A percentile compares a stretch with the other conserved stretches of the same genome.
Evolutionary conservation across 2,797 vertebrate genomes (phyloP).

Genomic region (Saxicola maurus): DNA sequence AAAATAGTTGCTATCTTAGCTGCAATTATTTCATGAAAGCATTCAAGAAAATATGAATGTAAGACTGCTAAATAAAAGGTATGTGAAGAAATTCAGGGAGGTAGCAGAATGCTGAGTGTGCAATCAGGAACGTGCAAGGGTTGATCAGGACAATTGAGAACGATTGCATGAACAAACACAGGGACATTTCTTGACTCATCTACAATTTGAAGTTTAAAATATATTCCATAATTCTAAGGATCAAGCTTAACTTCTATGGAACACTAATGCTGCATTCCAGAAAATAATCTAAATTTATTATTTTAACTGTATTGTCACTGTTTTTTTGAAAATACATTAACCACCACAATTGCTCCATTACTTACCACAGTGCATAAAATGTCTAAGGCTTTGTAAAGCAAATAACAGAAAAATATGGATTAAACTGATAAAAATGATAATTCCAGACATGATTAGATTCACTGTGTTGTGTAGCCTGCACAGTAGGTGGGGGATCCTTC

Average conservation of each 20-base stretch:
- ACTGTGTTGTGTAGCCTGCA: constrained; percentile 64
- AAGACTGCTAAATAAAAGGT: background rate
- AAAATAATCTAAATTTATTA: constrained; percentile 64
- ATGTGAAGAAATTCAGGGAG: background rate
- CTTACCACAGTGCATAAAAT: constrained; percentile 40
- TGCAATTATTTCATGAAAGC: background rate
- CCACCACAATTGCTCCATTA: constrained; percentile 59
- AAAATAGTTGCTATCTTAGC: background rate
- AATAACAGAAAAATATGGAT: constrained; percentile 72
- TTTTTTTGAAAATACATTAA: constrained; percentile 14
- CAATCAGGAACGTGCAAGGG: background rate
- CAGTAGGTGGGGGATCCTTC: constrained; percentile 73
- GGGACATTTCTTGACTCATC: background rate
- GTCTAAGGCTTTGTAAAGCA: constrained; percentile 55
- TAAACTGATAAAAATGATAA: constrained; percentile 73
- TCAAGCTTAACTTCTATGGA: constrained; percentile 22
- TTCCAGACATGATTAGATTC: constrained; percentile 75
- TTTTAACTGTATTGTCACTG: constrained; percentile 54
- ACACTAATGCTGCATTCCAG: constrained; percentile 40
- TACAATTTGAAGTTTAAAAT: constrained; percentile 9
- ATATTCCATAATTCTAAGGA: constrained; percentile 32
- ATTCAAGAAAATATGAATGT: background rate
- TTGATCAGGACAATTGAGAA: background rate
- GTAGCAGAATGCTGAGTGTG: background rate
- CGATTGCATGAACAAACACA: background rate